Evolutionary conservation across 2,113 vertebrate genomes (phyloP).

Genomic region (Arizona elegans): DNA sequence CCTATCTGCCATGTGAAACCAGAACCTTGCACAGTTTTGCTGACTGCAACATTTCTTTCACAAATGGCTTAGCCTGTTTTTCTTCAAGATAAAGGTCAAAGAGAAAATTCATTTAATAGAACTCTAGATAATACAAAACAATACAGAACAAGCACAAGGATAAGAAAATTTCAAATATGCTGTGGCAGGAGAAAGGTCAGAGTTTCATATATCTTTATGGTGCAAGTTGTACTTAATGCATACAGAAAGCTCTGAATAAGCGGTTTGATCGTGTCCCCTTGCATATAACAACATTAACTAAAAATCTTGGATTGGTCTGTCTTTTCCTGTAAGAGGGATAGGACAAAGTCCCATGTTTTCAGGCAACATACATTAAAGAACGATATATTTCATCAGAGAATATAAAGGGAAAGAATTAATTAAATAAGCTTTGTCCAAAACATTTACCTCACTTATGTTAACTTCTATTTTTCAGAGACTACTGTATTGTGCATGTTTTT

Average conservation of each 20-base stretch:
- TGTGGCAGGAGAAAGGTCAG: not conserved
- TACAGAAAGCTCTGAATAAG: not conserved
- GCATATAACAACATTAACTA: slow-evolving; percentile 6
- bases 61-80: slow-evolving; percentile 65
- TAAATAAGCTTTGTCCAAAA: not conserved
- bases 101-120: slow-evolving; percentile 63
- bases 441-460: not conserved
- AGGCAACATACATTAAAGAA: not conserved
- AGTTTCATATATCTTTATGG: slow-evolving; percentile 1
- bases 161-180: slow-evolving; percentile 50
- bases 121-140: slow-evolving; percentile 57
- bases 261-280: not conserved
- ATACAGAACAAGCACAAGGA: slow-evolving; percentile 50
- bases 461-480: not conserved
- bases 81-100: slow-evolving; percentile 64
- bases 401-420: not conserved
- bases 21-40: slow-evolving; percentile 62
- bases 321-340: not conserved
- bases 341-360: not conserved
- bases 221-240: slow-evolving; percentile 47
- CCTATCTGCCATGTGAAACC: slow-evolving; percentile 63
- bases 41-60: slow-evolving; percentile 63
- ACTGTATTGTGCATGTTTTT: not conserved
- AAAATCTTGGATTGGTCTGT: not conserved
- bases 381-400: not conserved